These are phyloP conservation scores for Pampusana beccarii DNA, from an alignment of 2,113 vertebrate species.

Conservation along the genomic window DNA sequence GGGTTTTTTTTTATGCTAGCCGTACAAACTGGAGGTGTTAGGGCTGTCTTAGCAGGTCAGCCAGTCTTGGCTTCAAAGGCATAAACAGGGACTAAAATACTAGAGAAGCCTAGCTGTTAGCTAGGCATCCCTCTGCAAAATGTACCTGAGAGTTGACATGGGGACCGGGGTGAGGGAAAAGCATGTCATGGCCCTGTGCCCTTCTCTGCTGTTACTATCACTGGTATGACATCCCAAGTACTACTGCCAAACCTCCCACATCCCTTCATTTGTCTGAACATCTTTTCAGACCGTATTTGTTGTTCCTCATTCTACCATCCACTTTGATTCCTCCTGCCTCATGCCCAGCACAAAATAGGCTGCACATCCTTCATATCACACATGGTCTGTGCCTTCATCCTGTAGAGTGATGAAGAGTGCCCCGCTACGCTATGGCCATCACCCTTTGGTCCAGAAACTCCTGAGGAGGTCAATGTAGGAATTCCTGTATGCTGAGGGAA, in stretches of 20 bases:
- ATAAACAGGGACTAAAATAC: not conserved
- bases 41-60: not conserved
- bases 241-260: not conserved
- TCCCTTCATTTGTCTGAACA: not conserved
- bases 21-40: not conserved
- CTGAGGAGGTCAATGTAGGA: not conserved
- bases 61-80: not conserved
- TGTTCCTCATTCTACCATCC: not conserved
- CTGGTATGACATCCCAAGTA: not conserved
- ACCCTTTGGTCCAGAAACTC: not conserved
- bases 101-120: not conserved
- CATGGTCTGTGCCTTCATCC: fast-evolving
- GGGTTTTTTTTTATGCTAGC: not conserved
- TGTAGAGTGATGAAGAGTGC: not conserved
- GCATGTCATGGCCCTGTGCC: not conserved
- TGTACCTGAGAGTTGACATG: not conserved
- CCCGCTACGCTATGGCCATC: too few relatives aligned
- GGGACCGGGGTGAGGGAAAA: not conserved
- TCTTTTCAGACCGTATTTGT: not conserved
- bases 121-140: not conserved
- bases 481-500: not conserved
- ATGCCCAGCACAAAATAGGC: not conserved
- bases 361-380: not conserved
- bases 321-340: not conserved
- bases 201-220: not conserved